Conservation (phyloP, 2,797 vertebrate genomes). For the Atherinosoma microstoma region DNA sequence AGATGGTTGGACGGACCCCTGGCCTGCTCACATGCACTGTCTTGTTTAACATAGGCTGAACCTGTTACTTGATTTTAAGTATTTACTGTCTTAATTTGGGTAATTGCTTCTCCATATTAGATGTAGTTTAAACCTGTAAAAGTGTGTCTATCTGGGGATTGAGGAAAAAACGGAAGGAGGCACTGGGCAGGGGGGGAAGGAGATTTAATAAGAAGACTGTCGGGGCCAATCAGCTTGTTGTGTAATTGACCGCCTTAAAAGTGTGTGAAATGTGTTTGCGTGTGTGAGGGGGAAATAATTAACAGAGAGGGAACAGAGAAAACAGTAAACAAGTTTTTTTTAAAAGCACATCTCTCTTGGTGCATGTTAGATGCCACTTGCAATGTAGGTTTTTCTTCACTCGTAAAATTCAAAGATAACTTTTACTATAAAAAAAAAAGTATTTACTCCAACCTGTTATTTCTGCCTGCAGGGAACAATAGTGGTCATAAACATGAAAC, state of each 20-base stretch:
- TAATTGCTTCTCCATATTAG: constrained; percentile 50
- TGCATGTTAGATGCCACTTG: constrained; percentile 41
- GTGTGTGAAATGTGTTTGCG: constrained; percentile 39
- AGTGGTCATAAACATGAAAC: constrained; percentile 45
- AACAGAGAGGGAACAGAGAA: constrained; percentile 46
- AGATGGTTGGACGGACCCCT: constrained; percentile 73
- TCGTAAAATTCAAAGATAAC: constrained; percentile 80
- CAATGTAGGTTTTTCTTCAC: constrained; percentile 48
- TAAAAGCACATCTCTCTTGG: neutral
- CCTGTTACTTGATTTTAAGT: constrained; percentile 67
- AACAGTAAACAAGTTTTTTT: constrained; percentile 54
- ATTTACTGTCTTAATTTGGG: constrained; percentile 70
- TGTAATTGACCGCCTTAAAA: constrained; percentile 65
- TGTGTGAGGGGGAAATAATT: constrained; percentile 53
- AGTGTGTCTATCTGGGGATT: constrained; percentile 56
- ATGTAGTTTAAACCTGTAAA: constrained; percentile 67
- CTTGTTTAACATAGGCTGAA: constrained; percentile 64
- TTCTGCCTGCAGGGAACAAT: constrained; percentile 55
- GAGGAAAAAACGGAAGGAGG: constrained; percentile 42
- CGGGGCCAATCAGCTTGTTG: constrained; percentile 67
- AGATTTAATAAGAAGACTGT: constrained; percentile 69
- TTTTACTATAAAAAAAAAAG: constrained; percentile 41
- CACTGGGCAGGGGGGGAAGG: constrained; percentile 40
- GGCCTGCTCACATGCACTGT: constrained; percentile 56
- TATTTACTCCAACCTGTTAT: constrained; percentile 64